These are phyloP conservation scores for Halyomorpha halys DNA, from an alignment of 1,140 invertebrate species.

Conservation along the genomic window DNA sequence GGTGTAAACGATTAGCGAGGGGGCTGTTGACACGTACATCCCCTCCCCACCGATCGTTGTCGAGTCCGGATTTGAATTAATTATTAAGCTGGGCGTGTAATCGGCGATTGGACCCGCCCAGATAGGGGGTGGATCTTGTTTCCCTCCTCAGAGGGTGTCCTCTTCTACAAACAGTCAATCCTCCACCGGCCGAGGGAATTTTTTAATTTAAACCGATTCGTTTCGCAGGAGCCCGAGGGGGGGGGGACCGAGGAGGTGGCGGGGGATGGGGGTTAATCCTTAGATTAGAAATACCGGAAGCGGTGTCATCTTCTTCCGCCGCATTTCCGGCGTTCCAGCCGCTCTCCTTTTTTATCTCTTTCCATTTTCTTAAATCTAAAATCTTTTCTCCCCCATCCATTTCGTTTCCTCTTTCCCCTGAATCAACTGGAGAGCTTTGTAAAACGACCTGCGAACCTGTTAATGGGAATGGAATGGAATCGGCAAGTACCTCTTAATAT, in stretches of 20 bases:
- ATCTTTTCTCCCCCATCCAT: neutral
- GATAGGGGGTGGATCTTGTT: neutral
- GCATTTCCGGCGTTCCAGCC: neutral
- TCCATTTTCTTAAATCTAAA: slow-evolving; percentile 9
- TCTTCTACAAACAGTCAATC: slow-evolving; percentile 3
- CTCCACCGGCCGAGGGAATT: neutral
- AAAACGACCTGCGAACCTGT: too few species aligned
- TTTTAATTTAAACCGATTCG: slow-evolving; percentile 9
- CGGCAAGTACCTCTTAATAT: too few species aligned
- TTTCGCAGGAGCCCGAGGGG: neutral
- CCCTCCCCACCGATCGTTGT: too few species aligned
- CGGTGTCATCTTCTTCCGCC: slow-evolving; percentile 3
- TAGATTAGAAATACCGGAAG: slow-evolving; percentile 7
- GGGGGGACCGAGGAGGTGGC: neutral
- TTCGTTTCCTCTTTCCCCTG: too few species aligned
- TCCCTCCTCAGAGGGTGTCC: neutral
- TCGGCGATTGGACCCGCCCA: too few species aligned
- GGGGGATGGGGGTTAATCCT: neutral
- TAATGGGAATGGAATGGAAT: too few species aligned
- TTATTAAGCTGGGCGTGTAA: too few species aligned
- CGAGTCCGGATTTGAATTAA: too few species aligned
- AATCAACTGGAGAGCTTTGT: too few species aligned
- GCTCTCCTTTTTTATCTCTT: slow-evolving; percentile 5
- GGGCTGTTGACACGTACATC: too few species aligned
- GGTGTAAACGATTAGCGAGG: too few species aligned